A percentile compares a stretch with the other conserved stretches of the same genome.
Conservation (phyloP, 2,888 invertebrate genomes). For the Branchipolynoe longqiensis region DNA sequence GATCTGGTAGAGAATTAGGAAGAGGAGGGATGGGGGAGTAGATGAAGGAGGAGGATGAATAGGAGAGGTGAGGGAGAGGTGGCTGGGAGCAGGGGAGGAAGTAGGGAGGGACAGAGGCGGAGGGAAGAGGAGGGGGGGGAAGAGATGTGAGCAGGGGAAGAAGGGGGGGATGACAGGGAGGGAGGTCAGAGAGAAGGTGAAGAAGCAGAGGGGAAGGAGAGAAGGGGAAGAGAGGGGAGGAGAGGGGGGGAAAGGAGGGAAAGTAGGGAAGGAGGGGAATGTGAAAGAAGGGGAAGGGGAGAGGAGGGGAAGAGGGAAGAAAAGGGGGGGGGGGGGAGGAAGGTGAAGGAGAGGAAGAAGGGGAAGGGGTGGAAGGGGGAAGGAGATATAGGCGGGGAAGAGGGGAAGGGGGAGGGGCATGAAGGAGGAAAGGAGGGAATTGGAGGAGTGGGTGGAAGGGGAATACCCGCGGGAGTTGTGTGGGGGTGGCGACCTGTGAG, state of each 20-base stretch:
- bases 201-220: neutral
- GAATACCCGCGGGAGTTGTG: too few relatives aligned
- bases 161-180: neutral
- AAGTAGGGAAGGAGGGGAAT: neutral
- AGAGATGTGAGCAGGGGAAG: neutral
- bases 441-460: neutral
- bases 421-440: neutral
- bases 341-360: neutral
- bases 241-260: neutral
- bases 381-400: neutral
- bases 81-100: neutral
- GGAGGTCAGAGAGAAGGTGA: neutral
- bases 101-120: neutral
- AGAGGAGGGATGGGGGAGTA: neutral
- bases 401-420: neutral
- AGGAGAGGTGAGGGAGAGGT: slow-evolving; percentile 5
- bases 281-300: neutral
- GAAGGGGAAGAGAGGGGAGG: neutral
- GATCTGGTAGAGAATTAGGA: neutral
- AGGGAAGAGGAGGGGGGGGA: slow-evolving; percentile 21
- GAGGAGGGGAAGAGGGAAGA: neutral
- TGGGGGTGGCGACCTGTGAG: too few relatives aligned
- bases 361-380: neutral
- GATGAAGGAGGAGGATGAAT: slow-evolving; percentile 13
- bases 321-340: neutral